These are phyloP conservation scores for Galerucella nymphaeae DNA, from an alignment of 2,888 invertebrate species.

Conservation along the genomic window DNA sequence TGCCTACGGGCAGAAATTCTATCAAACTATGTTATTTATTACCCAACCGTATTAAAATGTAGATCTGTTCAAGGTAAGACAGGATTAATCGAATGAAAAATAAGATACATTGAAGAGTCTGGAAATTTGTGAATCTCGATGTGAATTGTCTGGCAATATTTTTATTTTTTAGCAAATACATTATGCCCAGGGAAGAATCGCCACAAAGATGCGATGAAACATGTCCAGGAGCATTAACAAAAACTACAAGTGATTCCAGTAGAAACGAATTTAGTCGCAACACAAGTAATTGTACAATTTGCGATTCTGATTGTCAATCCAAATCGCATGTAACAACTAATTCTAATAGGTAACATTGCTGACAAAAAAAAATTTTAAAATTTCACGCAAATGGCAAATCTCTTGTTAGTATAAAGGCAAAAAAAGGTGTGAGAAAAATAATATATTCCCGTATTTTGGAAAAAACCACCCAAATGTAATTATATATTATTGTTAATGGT, in stretches of 20 bases:
- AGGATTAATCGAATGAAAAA: neutral
- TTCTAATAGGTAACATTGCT: slow-evolving; percentile 5
- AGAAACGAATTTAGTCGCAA: neutral
- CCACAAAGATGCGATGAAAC: neutral
- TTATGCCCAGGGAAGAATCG: neutral
- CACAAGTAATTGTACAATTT: neutral
- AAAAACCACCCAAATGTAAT: neutral
- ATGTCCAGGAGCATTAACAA: neutral
- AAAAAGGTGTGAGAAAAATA: neutral
- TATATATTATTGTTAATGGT: neutral
- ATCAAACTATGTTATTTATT: neutral
- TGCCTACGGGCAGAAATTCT: neutral
- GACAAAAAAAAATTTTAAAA: neutral
- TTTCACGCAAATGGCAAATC: neutral
- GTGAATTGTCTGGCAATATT: neutral
- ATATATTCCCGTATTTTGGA: neutral
- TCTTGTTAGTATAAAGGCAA: neutral
- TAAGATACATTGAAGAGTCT: neutral
- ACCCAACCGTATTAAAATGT: slow-evolving; percentile 6
- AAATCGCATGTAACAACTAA: neutral
- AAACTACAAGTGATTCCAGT: neutral
- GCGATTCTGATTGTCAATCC: neutral
- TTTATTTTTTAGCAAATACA: neutral
- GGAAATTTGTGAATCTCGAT: neutral
- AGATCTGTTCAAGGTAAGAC: neutral